Percentiles rank a stretch among this genome's conserved stretches.
Conservation (phyloP, 2,888 invertebrate species). For the Villa cingulata region DNA sequence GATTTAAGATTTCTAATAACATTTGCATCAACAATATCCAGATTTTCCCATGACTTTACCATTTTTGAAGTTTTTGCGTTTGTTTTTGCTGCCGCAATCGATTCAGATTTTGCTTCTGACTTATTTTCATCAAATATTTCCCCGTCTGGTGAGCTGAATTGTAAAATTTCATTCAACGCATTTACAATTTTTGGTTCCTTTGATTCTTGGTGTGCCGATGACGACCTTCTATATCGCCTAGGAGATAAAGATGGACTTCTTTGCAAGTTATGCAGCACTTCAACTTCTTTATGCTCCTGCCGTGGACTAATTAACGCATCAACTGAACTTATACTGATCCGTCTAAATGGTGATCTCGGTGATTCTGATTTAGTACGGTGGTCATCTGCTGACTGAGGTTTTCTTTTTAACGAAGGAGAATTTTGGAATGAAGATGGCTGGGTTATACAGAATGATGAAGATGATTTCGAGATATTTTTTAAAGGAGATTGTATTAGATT, state of each 20-base stretch:
- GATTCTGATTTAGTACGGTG: conserved; percentile 16
- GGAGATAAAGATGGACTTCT: conserved; percentile 47
- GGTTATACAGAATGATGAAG: not conserved
- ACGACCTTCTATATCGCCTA: conserved; percentile 28
- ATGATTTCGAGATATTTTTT: not conserved
- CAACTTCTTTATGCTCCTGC: conserved; percentile 46
- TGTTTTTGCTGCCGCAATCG: conserved; percentile 5
- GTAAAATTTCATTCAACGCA: conserved; percentile 8
- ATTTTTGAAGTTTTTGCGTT: not conserved
- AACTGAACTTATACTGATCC: conserved; percentile 36
- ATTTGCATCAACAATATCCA: conserved; percentile 45
- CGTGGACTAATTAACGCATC: conserved; percentile 36
- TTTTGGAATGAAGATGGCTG: conserved; percentile 21
- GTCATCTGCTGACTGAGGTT: conserved; percentile 9
- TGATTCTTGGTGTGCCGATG: conserved; percentile 10
- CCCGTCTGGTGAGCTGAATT: not conserved
- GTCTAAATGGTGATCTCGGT: conserved; percentile 23
- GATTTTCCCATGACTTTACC: conserved; percentile 43
- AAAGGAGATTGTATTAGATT: not conserved
- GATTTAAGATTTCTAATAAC: conserved; percentile 52
- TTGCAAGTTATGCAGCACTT: conserved; percentile 54
- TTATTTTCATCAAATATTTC: conserved; percentile 10
- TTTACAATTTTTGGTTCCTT: not conserved
- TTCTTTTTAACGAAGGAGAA: conserved; percentile 16
- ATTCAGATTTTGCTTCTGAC: conserved; percentile 20